Evolutionary conservation across 2,797 vertebrate genomes (phyloP), one percentile per base, ranked within the genome.

Genomic region (Geotrypetes seraphini): DNA sequence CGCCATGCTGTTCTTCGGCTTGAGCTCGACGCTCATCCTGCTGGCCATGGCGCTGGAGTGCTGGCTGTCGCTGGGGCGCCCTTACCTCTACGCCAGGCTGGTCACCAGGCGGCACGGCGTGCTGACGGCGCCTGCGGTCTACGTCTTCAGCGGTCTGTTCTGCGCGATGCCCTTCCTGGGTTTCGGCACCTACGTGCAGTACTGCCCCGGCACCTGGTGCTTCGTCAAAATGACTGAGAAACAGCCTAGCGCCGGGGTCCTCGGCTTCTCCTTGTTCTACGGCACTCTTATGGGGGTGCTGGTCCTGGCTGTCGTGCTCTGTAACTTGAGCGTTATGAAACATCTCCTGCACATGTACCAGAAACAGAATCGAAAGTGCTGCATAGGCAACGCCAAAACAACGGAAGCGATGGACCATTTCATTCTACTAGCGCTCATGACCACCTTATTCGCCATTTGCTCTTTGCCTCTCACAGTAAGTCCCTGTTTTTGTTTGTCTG

Each of bases 401-500:
- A 18, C 30, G 5, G n/a, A 46, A 5, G 92, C 92, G 64, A 66
- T 94, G 51, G 88, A 94, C 4, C 87, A 93, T 48, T 85, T 98
- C 5, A 58, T 90, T 33, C 62, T 94, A 25, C 66, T 96, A 47
- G 84, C 81, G 28, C 71, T 96, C 70, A 96, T 92, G 89, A 96
- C 91, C 1, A 73, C 73, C 24, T 83, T 88, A 60, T 98, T 94
- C 73, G 73, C 90, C 49, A 38, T 90, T 56, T 98, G 94, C 71
- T 88, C 88, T 1, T 36, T 92, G 53, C 93, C 94, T 1, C 62
- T 97, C 19, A 83, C 91, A 61, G 94, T 97, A 76, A 93, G 92
- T 79, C 46, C 22, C 5, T 5, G n/a, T n/a, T n/a, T n/a, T n/a
- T n/a, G n/a, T n/a, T n/a, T n/a, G n/a, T n/a, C n/a, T n/a, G n/a